Base-by-base conservation (phyloP, 2,113 vertebrate genomes). In the Rhynchopsitta pachyrhyncha region DNA sequence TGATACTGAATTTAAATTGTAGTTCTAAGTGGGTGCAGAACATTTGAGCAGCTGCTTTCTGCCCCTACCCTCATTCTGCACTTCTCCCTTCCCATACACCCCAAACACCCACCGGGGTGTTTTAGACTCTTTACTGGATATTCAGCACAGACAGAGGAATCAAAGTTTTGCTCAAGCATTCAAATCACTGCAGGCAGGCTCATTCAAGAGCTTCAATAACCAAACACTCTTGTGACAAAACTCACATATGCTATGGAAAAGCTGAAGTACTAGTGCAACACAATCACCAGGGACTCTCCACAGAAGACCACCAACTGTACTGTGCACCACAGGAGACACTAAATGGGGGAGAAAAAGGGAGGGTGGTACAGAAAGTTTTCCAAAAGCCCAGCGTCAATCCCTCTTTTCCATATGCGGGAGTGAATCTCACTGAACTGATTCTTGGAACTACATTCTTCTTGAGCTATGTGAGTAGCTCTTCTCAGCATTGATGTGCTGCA, bases 141-240 rank as follows among this genome's bases (percentile, higher is more conserved):
- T 46, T 64, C 62, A 80, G 63, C 60, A 90, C 70, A 93, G 62
- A 78, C 6, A 76, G 67, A 59, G 49, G 57, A 94, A 91, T 80
- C 76, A 69, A 90, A 78, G 63, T 73, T 93, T 87, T 85, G 92
- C 80, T 92, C 89, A 93, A 90, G 73, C 64, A 87, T 78, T 97
- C 74, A 64, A 24, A 87, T 78, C 92, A 78, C 86, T 81, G 67
- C 75, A 95, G 92, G 90, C 82, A 93, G 52, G 69, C 31, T 63
- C 78, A 83, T 42, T 55, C 0, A 1, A 62, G 82, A 94, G 53
- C 55, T 86, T 91, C 86, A 86, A 68, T 23, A 94, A 78, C 55
- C 63, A 74, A 59, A 68, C 29, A 47, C 67, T 88, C 88, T 37
- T 47, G 44, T 89, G 68, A 91, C 91, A 86, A 91, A 88, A 47